Evolutionary conservation across 23 tunicate genomes (phyloP).

Genomic region (Botrylloides violaceus): DNA sequence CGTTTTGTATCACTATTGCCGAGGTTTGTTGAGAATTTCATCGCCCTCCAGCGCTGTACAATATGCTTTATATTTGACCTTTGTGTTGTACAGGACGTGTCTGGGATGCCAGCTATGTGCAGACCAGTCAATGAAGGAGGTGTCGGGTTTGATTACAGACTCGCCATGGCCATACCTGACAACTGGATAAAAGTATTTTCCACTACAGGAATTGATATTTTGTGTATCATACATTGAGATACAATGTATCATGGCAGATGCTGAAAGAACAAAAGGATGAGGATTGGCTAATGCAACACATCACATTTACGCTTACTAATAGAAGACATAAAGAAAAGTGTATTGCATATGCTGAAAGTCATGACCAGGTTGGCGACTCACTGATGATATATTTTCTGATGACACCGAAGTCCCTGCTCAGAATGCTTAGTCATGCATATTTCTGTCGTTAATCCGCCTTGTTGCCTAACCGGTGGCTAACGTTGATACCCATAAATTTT

Average conservation of each 20-base stretch:
- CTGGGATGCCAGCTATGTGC: slow-evolving; percentile 99
- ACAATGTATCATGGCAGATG: slow-evolving; percentile 33
- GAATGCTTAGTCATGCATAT: background rate
- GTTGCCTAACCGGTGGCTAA: background rate
- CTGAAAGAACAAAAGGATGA: slow-evolving; percentile 88
- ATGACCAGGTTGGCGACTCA: slow-evolving; percentile 62
- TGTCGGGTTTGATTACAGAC: slow-evolving; percentile 90
- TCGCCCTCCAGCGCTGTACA: no score
- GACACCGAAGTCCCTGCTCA: no score
- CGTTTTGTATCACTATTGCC: slow-evolving; percentile 68
- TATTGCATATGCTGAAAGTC: slow-evolving; percentile 98
- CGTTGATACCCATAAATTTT: no score
- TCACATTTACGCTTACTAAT: slow-evolving; percentile 72
- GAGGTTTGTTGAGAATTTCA: slow-evolving; percentile 41
- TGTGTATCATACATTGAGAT: background rate
- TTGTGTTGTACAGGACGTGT: slow-evolving; percentile 63
- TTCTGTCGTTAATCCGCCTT: background rate
- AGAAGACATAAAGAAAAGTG: slow-evolving; percentile 93
- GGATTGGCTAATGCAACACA: slow-evolving; percentile 90
- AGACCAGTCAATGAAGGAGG: slow-evolving; percentile 91
- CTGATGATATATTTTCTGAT: background rate
- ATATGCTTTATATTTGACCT: no score
- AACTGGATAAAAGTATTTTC: slow-evolving; percentile 82
- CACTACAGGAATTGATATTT: background rate
- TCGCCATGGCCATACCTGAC: slow-evolving; percentile 98